Evolutionary conservation across 2,113 vertebrate genomes (phyloP).

Genomic region (Muntiacus muntjak): DNA sequence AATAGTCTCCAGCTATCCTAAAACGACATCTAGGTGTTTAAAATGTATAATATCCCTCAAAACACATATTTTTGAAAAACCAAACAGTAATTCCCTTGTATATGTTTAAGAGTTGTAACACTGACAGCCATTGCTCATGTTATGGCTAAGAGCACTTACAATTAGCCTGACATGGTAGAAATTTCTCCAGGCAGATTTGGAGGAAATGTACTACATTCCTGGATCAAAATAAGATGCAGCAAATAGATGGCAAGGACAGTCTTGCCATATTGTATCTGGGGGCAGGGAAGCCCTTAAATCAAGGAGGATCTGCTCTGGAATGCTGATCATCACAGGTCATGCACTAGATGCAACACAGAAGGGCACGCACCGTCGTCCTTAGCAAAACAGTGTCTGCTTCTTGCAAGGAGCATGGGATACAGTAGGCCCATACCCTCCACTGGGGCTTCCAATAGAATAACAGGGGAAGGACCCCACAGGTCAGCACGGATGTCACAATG

Average conservation of each 20-base stretch:
- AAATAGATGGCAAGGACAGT: background rate
- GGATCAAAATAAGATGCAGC: background rate
- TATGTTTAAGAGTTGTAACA: background rate
- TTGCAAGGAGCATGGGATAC: conserved; percentile 68
- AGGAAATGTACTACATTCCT: background rate
- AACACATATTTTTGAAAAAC: background rate
- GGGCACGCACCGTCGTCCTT: conserved; percentile 70
- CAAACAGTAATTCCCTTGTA: background rate
- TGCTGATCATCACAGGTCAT: too few relatives aligned
- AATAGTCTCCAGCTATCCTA: background rate
- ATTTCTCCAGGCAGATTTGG: background rate
- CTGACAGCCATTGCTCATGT: background rate
- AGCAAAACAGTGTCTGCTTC: conserved; percentile 76
- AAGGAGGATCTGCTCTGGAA: background rate
- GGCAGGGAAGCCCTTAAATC: background rate
- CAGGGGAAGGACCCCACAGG: conserved; percentile 66
- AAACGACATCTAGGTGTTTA: background rate
- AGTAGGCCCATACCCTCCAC: conserved; percentile 75
- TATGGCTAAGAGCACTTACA: background rate
- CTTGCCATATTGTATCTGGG: background rate
- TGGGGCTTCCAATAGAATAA: conserved; percentile 77
- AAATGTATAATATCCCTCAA: background rate
- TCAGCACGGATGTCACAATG: conserved; percentile 46
- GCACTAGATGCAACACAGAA: background rate
- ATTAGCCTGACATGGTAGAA: background rate